phyloP scores from a whole-genome alignment of 1,140 invertebrate species.

The Heliconius himera region DNA sequence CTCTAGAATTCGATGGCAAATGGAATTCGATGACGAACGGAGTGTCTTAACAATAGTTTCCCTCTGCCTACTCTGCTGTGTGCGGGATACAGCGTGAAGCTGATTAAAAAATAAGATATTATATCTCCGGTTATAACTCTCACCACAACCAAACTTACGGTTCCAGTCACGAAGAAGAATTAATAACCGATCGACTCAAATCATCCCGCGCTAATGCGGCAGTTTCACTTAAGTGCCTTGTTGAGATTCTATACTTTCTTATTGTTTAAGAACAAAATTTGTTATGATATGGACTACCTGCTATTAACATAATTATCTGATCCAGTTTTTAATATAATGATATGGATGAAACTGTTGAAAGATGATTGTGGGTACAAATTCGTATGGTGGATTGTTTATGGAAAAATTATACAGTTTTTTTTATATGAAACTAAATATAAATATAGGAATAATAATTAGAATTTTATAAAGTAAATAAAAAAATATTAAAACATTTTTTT shows the following conservation, averaged over 20 bases:
- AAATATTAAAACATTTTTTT: too few species aligned
- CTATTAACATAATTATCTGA: background rate
- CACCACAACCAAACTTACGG: constrained; percentile 44
- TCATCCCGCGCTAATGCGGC: constrained; percentile 41
- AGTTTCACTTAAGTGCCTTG: constrained; percentile 20
- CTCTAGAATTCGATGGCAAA: background rate
- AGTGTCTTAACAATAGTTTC: background rate
- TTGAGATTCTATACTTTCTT: constrained; percentile 24
- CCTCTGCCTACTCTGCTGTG: background rate
- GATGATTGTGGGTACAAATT: too few species aligned
- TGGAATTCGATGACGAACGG: background rate
- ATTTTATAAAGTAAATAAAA: too few species aligned
- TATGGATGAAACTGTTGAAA: background rate
- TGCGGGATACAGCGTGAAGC: background rate
- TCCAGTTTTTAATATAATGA: background rate
- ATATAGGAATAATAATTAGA: too few species aligned
- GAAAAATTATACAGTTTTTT: background rate
- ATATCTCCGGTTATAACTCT: constrained; percentile 32
- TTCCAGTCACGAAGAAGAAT: constrained; percentile 51
- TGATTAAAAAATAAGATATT: background rate
- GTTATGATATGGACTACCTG: background rate
- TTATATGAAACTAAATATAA: background rate
- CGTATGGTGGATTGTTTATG: background rate
- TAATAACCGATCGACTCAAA: constrained; percentile 47
- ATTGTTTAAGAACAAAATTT: constrained; percentile 11